Evolutionary conservation across 1,140 invertebrate species (phyloP), one percentile per base, ranked within the genome.

Genomic region (Brachionus manjavacas): DNA sequence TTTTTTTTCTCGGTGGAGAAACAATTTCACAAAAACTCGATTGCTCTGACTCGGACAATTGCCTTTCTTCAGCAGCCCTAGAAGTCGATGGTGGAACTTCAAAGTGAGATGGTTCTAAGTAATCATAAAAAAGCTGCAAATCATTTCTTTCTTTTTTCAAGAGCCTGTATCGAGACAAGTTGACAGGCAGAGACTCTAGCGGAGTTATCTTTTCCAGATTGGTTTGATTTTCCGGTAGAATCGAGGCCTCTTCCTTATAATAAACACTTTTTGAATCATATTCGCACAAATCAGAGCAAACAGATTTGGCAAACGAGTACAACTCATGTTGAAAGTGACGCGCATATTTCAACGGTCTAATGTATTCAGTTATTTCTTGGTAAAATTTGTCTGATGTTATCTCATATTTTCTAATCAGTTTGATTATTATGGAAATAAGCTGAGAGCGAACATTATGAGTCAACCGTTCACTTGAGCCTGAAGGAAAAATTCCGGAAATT

Each of bases 401-500:
- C 12, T 60, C 35, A 43, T 25, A 43, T 68, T 64, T 60, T 64
- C 43, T 81, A 11, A 81, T 60, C 11, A 81, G 52, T 20, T 81
- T 81, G 2, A 60, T 39, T 35, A 81, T 81, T 4, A 81, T 16
- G 39, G n/a, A 43, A 20, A 81, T 64, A 16, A 81, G 79, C 11
- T 81, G 49, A 4, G 79, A 81, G 12, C 72, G 41, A 9, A 76
- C 7, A 49, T 9, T 20, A 12, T 76, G 72, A 46, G 9, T 43
- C n/a, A 60, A 28, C 14, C 79, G 28, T 0, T 64, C 79, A 3
- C 9, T 25, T 43, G 79, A 68, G 23, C 52, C 16, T 6, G 8
- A 23, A 9, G 79, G 39, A 2, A 12, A 31, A 14, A 81, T 64
- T 12, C 79, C 52, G 3, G 64, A 41, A 25, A 95, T 87, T 86